Conservation (phyloP, 2,888 invertebrate genomes). For the Beris chalybata region DNA sequence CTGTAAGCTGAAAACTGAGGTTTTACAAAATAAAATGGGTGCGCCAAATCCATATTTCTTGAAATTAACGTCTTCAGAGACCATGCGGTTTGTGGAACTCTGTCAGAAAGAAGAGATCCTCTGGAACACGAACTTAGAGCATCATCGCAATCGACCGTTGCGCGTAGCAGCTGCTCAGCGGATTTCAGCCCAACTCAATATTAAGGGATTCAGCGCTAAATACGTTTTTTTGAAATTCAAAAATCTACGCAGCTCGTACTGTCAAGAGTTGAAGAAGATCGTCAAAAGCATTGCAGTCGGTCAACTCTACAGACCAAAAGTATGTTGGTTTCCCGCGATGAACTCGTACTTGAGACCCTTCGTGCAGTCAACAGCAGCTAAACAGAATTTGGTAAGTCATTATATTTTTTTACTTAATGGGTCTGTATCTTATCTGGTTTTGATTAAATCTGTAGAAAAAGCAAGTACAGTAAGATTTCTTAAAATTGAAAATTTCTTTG, state of each 20-base stretch:
- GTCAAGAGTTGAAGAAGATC: slow-evolving; percentile 26
- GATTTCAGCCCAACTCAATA: neutral
- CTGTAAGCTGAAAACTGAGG: neutral
- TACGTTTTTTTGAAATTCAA: slow-evolving; percentile 25
- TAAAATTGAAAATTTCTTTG: no score
- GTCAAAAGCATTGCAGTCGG: slow-evolving; percentile 13
- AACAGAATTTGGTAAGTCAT: slow-evolving; percentile 20
- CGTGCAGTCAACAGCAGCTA: slow-evolving; percentile 19
- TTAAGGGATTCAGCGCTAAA: slow-evolving; percentile 18
- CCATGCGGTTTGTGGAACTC: slow-evolving; percentile 22
- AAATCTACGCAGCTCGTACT: slow-evolving; percentile 26
- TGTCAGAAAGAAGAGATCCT: slow-evolving; percentile 22
- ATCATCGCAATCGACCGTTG: slow-evolving; percentile 12
- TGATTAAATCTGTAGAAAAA: no score
- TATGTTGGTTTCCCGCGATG: slow-evolving; percentile 22
- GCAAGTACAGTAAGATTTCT: no score
- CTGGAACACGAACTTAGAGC: slow-evolving; percentile 26
- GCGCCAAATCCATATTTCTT: slow-evolving; percentile 25
- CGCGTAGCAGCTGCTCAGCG: slow-evolving; percentile 14
- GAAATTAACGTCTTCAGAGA: slow-evolving; percentile 20
- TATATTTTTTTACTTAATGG: no score
- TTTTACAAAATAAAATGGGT: neutral
- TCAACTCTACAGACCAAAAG: slow-evolving; percentile 19
- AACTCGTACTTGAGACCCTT: slow-evolving; percentile 21
- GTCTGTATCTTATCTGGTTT: no score